Evolutionary conservation across 2,113 vertebrate genomes (phyloP), one percentile per base, ranked within the genome.

Genomic region (Lamprologus callipterus): DNA sequence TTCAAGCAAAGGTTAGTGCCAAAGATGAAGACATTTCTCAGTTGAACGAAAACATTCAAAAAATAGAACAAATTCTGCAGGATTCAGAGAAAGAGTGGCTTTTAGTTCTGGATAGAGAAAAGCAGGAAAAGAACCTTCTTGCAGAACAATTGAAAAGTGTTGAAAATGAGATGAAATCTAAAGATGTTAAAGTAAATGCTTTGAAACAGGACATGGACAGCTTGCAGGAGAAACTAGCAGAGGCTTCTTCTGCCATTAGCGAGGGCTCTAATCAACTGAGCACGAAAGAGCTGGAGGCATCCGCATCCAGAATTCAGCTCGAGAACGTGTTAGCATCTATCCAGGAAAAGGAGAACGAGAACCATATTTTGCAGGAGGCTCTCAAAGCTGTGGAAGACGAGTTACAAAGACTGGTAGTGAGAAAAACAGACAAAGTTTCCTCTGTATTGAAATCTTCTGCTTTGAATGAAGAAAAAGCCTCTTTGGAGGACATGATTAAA

Each of bases 1-100:
- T 97, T 28, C 97, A 96, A 94, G 96, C 93, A 81, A 92, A 98
- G 98, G 98, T 98, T 96, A 97, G 98, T 98, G 97, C 87, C 81
- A 96, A 97, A 95, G 92, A 94, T 86, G 94, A 96, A 95, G 97
- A 97, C 68, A 88, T 97, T 79, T 94, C 80, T 92, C 89, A 89
- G 82, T 94, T 97, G 89, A 96, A 96, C 89, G 90, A 94, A 89
- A 96, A 95, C 88, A 55, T 96, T 93, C 81, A 95, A 58, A 96
- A 94, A 88, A 75, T 97, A 95, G 97, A 97, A 49, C 96, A 95
- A 47, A 95, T 86, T 88, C 95, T 98, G 2, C 95, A 96, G 86
- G 97, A 97, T 81, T 97, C 97, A 92, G 97, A 98, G 95, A 97
- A 93, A 53, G 96, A 96, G 88, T 94, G 97, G 97, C 95, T 97